Percentiles rank a stretch among this genome's conserved stretches.
These are phyloP conservation scores for Nezara viridula DNA, from an alignment of 2,888 invertebrate species.

Conservation along the genomic window DNA sequence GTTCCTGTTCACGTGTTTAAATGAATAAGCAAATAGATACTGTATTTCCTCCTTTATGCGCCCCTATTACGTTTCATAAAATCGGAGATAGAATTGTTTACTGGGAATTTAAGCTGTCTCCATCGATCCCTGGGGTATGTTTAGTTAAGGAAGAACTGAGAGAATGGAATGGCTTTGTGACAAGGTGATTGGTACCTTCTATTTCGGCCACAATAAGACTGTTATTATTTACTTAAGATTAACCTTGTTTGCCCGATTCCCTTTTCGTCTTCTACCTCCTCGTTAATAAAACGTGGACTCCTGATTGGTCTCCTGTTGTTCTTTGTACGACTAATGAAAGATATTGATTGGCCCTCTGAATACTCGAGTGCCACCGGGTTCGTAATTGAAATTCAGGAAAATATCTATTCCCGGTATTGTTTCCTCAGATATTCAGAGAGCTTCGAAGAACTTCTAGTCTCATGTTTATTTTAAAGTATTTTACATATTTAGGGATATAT, in stretches of 20 bases:
- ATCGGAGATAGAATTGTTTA: neutral
- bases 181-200: neutral
- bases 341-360: neutral
- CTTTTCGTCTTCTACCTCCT: neutral
- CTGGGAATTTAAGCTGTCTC: neutral
- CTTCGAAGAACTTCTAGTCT: neutral
- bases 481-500: neutral
- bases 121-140: neutral
- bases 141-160: conserved; percentile 1
- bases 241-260: conserved; percentile 16
- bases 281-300: neutral
- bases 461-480: neutral
- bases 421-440: neutral
- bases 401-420: neutral
- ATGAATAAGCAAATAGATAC: neutral
- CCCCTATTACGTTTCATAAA: neutral
- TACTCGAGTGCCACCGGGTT: neutral
- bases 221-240: neutral
- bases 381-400: neutral
- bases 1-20: neutral
- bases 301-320: conserved; percentile 23
- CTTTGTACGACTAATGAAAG: neutral
- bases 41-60: neutral
- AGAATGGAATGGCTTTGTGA: neutral
- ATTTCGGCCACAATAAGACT: neutral